phyloP scores from a whole-genome alignment of 2,113 vertebrate genomes.

The Ptychochromis oligacanthus region DNA sequence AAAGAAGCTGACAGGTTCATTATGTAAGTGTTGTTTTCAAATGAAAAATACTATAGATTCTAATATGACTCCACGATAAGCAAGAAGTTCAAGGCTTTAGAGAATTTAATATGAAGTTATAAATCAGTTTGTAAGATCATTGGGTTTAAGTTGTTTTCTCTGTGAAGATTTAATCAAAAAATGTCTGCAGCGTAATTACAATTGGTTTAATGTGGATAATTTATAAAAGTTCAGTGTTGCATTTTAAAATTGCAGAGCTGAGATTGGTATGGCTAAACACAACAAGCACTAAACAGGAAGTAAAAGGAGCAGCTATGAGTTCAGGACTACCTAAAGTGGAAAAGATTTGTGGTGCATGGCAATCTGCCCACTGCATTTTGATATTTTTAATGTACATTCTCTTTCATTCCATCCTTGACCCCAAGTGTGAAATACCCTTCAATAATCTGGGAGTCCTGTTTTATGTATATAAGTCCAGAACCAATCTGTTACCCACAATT shows the following conservation, averaged over 20 bases:
- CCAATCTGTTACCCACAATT: too few species aligned
- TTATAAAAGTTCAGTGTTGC: neutral
- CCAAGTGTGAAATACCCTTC: too few species aligned
- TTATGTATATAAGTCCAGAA: too few species aligned
- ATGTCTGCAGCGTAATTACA: neutral
- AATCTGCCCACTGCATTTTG: neutral
- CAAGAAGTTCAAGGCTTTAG: neutral
- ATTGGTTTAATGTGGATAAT: neutral
- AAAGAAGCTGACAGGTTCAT: neutral
- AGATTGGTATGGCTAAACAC: neutral
- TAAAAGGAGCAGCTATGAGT: neutral
- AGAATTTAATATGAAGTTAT: neutral
- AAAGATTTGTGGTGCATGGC: neutral
- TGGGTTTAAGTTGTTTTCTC: neutral
- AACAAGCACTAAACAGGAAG: neutral
- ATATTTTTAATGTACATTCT: too few species aligned
- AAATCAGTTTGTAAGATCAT: neutral
- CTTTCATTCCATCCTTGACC: too few species aligned
- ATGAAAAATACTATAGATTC: neutral
- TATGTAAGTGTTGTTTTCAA: neutral
- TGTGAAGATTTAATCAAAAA: neutral
- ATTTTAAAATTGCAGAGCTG: neutral
- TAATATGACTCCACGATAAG: neutral
- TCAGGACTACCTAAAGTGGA: neutral
- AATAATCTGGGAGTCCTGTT: too few species aligned